Evolutionary conservation across 2,888 invertebrate genomes (phyloP).

Genomic region (Leptinotarsa juncta): DNA sequence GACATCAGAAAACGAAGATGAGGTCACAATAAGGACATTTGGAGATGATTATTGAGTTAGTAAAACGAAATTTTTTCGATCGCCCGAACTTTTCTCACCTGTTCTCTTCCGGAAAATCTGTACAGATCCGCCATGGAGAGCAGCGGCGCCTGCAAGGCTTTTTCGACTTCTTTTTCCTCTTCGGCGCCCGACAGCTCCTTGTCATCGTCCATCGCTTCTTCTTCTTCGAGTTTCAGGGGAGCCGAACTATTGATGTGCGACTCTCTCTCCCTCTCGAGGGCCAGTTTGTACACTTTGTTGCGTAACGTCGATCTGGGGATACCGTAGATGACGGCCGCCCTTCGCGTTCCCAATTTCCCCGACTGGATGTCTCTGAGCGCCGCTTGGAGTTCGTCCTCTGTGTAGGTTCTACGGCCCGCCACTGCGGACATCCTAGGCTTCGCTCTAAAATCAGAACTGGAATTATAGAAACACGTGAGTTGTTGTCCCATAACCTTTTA

Average conservation of each 20-base stretch:
- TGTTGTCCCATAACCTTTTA: constrained; percentile 31
- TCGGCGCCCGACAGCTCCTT: constrained; percentile 71
- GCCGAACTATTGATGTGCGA: constrained; percentile 68
- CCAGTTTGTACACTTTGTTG: constrained; percentile 92
- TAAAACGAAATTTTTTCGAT: background rate
- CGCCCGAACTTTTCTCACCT: constrained; percentile 46
- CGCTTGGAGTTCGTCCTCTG: constrained; percentile 93
- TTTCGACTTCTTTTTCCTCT: constrained; percentile 73
- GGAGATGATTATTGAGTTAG: too few relatives aligned
- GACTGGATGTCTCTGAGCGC: constrained; percentile 95
- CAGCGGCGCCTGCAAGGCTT: constrained; percentile 70
- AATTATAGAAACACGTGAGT: constrained; percentile 59
- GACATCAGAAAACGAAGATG: too few relatives aligned
- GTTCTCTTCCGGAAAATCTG: constrained; percentile 69
- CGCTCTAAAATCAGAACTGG: constrained; percentile 72
- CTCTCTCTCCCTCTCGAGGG: constrained; percentile 78
- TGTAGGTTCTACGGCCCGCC: constrained; percentile 84
- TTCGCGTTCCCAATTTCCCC: constrained; percentile 90
- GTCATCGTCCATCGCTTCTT: constrained; percentile 71
- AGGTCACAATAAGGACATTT: too few relatives aligned
- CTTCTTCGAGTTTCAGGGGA: constrained; percentile 64
- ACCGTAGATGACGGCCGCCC: constrained; percentile 95
- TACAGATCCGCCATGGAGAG: constrained; percentile 72
- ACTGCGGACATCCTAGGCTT: constrained; percentile 76
- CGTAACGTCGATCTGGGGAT: constrained; percentile 94